These are phyloP conservation scores for Laticauda laticaudata DNA, from an alignment of 2,113 vertebrate genomes.

Conservation along the genomic window DNA sequence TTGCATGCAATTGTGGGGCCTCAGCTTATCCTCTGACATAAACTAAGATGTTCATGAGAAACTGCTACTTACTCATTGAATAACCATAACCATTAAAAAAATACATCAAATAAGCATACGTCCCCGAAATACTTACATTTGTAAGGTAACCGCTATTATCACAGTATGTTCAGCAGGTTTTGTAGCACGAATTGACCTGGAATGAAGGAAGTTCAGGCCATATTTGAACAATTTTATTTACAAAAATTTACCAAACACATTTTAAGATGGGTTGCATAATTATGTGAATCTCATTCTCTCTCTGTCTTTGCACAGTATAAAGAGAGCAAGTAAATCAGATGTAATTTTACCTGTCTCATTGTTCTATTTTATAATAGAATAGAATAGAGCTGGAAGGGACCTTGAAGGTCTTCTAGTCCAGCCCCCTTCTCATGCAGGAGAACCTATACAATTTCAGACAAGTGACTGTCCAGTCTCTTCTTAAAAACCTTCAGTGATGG, in stretches of 20 bases:
- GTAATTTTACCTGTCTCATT: background rate
- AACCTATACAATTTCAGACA: too few relatives aligned
- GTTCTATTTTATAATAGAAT: background rate
- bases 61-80: constrained; percentile 12
- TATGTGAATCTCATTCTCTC: background rate
- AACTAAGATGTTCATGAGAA: background rate
- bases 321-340: background rate
- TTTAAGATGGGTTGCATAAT: background rate
- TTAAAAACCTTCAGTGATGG: too few relatives aligned
- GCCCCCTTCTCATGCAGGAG: too few relatives aligned
- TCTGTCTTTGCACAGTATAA: background rate
- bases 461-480: too few relatives aligned
- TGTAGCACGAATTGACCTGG: constrained; percentile 87
- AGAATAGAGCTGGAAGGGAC: too few relatives aligned
- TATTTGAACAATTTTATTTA: background rate
- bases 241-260: background rate
- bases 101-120: background rate
- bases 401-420: too few relatives aligned
- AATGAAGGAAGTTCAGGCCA: constrained; percentile 51
- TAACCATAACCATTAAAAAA: background rate
- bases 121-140: constrained; percentile 73
- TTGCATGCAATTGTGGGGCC: background rate
- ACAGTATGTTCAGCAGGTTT: constrained; percentile 87
- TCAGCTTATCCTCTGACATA: background rate
- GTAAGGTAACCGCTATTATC: constrained; percentile 86